A percentile compares a stretch with the other conserved stretches of the same genome.
These are phyloP conservation scores for Chrysemys picta DNA, from an alignment of 2,113 vertebrate genomes.

Conservation along the genomic window DNA sequence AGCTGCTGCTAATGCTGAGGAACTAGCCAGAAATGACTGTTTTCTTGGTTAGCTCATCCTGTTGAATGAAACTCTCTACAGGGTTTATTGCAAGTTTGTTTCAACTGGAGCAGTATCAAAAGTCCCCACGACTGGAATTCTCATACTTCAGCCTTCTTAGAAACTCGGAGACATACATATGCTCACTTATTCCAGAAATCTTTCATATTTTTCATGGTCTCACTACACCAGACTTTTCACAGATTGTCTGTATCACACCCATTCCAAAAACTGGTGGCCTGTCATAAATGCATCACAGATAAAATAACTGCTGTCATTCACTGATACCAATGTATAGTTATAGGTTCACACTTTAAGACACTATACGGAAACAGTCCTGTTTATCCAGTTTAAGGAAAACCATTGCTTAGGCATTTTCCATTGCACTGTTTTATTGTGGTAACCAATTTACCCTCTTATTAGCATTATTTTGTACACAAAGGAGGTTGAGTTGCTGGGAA, in stretches of 20 bases:
- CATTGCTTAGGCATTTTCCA: not conserved
- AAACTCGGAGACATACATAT: constrained; percentile 56
- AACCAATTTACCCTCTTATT: constrained; percentile 18
- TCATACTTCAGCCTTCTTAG: constrained; percentile 62
- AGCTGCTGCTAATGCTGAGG: constrained; percentile 59
- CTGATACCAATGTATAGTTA: not conserved
- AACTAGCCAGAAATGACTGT: constrained; percentile 61
- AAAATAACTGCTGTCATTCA: not conserved
- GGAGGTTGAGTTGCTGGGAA: not conserved
- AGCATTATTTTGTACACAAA: not conserved
- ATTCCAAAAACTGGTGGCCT: not conserved
- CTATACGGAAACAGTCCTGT: constrained; percentile 15
- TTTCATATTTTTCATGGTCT: constrained; percentile 27
- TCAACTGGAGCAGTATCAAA: constrained; percentile 66
- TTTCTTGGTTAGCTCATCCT: constrained; percentile 71
- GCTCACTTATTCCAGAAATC: constrained; percentile 45
- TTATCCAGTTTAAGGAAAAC: not conserved
- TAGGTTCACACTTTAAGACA: not conserved
- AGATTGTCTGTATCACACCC: not conserved
- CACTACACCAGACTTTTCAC: not conserved
- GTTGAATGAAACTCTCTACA: constrained; percentile 64
- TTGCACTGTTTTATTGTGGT: not conserved
- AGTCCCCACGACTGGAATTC: constrained; percentile 60
- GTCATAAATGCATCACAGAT: not conserved
- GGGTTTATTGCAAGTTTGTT: constrained; percentile 67